Evolutionary conservation across 2,888 invertebrate genomes (phyloP).

Genomic region (Linhomoeus sp.): DNA sequence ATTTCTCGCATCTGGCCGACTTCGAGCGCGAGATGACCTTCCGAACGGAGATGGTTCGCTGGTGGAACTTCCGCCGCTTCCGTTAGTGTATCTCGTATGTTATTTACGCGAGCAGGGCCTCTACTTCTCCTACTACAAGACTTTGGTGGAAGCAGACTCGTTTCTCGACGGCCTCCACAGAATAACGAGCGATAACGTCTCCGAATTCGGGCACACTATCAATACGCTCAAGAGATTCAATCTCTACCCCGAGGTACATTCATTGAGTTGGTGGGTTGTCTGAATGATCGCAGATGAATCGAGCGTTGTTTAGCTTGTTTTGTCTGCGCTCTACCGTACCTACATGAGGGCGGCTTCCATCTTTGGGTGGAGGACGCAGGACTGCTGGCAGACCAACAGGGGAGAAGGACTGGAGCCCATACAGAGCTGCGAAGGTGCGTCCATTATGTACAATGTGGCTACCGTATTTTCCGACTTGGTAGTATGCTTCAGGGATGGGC

Average conservation of each 20-base stretch:
- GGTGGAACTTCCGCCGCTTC: too few relatives aligned
- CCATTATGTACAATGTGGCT: conserved; percentile 1
- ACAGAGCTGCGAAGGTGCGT: conserved; percentile 50
- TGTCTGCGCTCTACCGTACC: conserved; percentile 37
- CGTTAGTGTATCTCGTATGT: too few relatives aligned
- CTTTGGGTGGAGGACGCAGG: conserved; percentile 31
- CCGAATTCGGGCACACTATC: conserved; percentile 58
- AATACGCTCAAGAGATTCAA: conserved; percentile 63
- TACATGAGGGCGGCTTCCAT: conserved; percentile 31
- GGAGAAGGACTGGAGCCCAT: conserved; percentile 43
- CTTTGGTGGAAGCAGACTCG: conserved; percentile 46
- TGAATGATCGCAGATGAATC: too few relatives aligned
- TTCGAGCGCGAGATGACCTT: conserved; percentile 66
- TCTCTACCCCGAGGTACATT: conserved; percentile 54
- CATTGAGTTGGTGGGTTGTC: too few relatives aligned
- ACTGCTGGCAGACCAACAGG: conserved; percentile 41
- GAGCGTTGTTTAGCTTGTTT: conserved; percentile 27
- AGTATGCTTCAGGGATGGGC: conserved; percentile 35
- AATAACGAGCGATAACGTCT: conserved; percentile 47
- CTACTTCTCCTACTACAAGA: conserved; percentile 71
- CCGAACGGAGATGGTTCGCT: conserved; percentile 55
- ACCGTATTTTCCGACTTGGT: not conserved
- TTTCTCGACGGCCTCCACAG: conserved; percentile 42
- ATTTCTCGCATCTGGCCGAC: conserved; percentile 60
- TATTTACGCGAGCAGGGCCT: conserved; percentile 39